Evolutionary conservation across 2,113 vertebrate species (phyloP).

Genomic region (Zonotrichia leucophrys): DNA sequence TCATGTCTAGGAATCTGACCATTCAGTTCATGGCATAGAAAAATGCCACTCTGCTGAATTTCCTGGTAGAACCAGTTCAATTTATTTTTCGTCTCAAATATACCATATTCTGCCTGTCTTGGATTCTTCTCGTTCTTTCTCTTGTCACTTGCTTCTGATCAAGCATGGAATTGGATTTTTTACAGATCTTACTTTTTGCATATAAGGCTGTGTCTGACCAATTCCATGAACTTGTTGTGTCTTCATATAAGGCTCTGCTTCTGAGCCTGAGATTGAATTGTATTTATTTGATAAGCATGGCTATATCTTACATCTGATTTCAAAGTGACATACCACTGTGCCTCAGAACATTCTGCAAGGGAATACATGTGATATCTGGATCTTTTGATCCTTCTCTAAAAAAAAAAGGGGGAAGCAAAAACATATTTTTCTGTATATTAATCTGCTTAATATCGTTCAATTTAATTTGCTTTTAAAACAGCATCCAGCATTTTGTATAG

Average conservation of each 20-base stretch:
- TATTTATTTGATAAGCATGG: background rate
- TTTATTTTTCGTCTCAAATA: background rate
- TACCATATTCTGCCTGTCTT: background rate
- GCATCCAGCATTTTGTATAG: background rate
- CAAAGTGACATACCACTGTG: background rate
- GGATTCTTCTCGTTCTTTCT: background rate
- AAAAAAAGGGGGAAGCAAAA: background rate
- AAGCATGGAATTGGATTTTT: slow-evolving; percentile 42
- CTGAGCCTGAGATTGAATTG: background rate
- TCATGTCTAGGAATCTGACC: background rate
- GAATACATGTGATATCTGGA: background rate
- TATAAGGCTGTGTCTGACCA: background rate
- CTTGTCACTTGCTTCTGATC: background rate
- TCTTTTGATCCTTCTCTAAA: background rate
- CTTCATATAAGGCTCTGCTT: slow-evolving; percentile 6
- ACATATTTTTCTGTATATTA: background rate
- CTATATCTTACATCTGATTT: slow-evolving; percentile 29
- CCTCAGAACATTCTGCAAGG: background rate
- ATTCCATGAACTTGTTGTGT: background rate
- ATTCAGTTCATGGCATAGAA: background rate
- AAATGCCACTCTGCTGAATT: background rate
- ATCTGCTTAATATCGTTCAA: background rate
- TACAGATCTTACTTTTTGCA: background rate
- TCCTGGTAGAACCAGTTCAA: background rate
- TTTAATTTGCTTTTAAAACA: slow-evolving; percentile 16